Conservation (phyloP, 2,888 invertebrate species). For the Electrophaes corylata region DNA sequence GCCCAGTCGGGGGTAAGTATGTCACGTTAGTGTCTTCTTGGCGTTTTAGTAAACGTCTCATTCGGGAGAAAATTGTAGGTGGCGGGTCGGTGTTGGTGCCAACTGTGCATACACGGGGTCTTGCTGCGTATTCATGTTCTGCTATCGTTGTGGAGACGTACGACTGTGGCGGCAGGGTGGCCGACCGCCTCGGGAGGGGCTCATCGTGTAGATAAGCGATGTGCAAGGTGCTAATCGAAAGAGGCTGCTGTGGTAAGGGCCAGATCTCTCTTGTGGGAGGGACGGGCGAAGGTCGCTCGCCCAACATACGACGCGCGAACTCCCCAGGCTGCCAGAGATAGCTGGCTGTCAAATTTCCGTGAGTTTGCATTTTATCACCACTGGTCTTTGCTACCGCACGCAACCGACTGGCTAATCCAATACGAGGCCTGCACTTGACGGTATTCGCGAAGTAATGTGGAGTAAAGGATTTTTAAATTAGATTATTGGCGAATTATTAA, state of each 20-base stretch:
- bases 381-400: constrained; percentile 63
- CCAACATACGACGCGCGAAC: constrained; percentile 74
- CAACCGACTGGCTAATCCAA: constrained; percentile 71
- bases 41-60: constrained; percentile 58
- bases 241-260: constrained; percentile 67
- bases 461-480: constrained; percentile 65
- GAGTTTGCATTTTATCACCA: constrained; percentile 68
- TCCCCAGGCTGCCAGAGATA: constrained; percentile 81
- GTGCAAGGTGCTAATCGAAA: constrained; percentile 77
- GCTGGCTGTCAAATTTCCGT: constrained; percentile 77
- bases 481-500: constrained; percentile 64
- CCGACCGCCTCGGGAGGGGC: constrained; percentile 59
- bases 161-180: constrained; percentile 65
- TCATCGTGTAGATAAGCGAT: constrained; percentile 74
- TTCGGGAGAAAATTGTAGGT: constrained; percentile 56
- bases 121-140: constrained; percentile 48
- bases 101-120: constrained; percentile 66
- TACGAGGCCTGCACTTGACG: constrained; percentile 74
- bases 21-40: constrained; percentile 50
- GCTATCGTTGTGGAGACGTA: constrained; percentile 50
- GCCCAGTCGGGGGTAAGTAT: constrained; percentile 56
- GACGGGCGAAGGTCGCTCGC: constrained; percentile 74
- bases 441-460: constrained; percentile 67
- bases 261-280: constrained; percentile 77
- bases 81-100: constrained; percentile 78